phyloP scores from a whole-genome alignment of 1,140 invertebrate species.

The Lepidurus couesii region DNA sequence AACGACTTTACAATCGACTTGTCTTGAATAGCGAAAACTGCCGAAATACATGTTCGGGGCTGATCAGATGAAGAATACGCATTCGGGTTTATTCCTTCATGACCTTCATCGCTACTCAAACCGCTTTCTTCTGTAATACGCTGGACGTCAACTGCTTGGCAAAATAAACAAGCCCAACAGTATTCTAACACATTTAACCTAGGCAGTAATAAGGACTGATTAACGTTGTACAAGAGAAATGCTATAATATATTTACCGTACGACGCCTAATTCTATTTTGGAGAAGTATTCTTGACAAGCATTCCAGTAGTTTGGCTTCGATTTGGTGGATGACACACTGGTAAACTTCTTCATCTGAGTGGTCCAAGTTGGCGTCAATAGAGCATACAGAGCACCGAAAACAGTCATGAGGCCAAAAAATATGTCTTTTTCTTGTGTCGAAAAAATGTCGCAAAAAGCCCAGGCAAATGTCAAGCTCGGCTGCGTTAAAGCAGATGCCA shows the following conservation, averaged over 20 bases:
- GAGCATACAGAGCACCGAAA: neutral
- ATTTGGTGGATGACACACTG: neutral
- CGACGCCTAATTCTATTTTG: neutral
- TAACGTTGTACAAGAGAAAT: neutral
- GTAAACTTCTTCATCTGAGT: neutral
- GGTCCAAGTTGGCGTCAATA: neutral
- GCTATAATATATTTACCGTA: neutral
- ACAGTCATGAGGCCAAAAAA: neutral
- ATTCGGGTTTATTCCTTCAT: neutral
- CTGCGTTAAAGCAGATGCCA: neutral
- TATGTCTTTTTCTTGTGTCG: neutral
- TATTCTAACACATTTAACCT: neutral
- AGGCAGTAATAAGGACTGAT: neutral
- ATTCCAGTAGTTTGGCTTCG: neutral
- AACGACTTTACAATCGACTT: neutral
- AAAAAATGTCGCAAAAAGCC: neutral
- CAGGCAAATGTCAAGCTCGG: neutral
- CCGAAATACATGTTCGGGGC: neutral
- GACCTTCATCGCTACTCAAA: neutral
- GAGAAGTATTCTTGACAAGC: neutral
- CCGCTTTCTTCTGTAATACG: neutral
- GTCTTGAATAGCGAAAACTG: neutral
- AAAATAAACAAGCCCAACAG: constrained; percentile 10
- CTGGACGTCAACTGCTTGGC: neutral
- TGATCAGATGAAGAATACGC: neutral